A percentile compares a stretch with the other conserved stretches of the same genome.
These are phyloP conservation scores for Psittacula derbiana DNA, from an alignment of 2,797 vertebrate genomes.

Conservation along the genomic window DNA sequence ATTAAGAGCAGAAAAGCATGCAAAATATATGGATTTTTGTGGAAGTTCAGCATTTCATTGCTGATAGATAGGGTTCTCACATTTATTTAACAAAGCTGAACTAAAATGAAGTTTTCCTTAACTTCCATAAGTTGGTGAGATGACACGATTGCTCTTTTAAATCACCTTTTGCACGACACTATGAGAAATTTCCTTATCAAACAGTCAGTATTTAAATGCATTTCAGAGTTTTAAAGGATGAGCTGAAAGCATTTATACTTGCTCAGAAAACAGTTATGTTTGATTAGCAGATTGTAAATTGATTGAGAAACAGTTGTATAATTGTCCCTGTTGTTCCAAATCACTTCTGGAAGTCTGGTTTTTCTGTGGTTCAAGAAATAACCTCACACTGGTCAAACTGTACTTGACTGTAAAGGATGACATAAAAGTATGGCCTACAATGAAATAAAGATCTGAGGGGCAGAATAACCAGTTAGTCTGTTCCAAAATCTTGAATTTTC, in stretches of 20 bases:
- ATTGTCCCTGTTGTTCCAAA: neutral
- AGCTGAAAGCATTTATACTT: neutral
- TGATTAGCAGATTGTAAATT: neutral
- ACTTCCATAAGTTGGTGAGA: neutral
- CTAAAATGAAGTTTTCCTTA: neutral
- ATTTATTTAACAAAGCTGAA: neutral
- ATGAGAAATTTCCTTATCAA: neutral
- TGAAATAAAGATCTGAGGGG: neutral
- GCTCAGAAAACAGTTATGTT: neutral
- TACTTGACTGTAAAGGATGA: neutral
- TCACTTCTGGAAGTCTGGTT: neutral
- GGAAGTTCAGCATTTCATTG: neutral
- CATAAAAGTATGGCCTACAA: neutral
- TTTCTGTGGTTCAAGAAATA: neutral
- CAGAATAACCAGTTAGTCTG: neutral
- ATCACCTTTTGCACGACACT: neutral
- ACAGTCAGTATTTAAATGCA: neutral
- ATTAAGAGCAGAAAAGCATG: neutral
- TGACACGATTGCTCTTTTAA: neutral
- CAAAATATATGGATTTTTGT: neutral
- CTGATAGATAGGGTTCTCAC: neutral
- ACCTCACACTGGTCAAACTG: neutral
- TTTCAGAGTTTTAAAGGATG: neutral
- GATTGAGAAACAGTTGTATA: neutral
- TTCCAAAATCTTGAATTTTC: neutral